Evolutionary conservation across 2,888 invertebrate genomes (phyloP).

Genomic region (Eristalis tenax): DNA sequence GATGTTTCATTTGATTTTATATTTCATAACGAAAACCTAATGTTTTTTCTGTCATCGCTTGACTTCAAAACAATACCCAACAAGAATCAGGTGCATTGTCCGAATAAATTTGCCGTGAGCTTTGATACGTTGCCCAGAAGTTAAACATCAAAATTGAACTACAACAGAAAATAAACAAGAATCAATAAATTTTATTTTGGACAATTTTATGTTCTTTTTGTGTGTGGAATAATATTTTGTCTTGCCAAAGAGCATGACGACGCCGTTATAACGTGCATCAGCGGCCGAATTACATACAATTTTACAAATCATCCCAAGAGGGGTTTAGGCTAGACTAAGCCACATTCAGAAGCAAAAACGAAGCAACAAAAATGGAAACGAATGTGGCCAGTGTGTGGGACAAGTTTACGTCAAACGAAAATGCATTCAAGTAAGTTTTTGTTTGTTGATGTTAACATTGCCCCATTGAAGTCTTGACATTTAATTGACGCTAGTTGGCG

Average conservation of each 20-base stretch:
- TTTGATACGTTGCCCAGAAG: slow-evolving; percentile 4
- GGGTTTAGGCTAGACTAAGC: slow-evolving; percentile 14
- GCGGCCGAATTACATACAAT: neutral
- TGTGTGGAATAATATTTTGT: slow-evolving; percentile 13
- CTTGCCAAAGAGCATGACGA: neutral
- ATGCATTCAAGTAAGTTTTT: slow-evolving; percentile 42
- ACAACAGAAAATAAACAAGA: neutral
- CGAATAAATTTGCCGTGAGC: slow-evolving; percentile 36
- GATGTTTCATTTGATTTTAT: slow-evolving; percentile 31
- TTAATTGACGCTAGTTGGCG: neutral
- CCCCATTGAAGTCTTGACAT: neutral
- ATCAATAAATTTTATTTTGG: slow-evolving; percentile 18
- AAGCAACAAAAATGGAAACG: slow-evolving; percentile 44
- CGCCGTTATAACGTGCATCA: neutral
- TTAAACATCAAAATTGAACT: slow-evolving; percentile 14
- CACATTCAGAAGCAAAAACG: slow-evolving; percentile 31
- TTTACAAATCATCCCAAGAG: slow-evolving; percentile 1
- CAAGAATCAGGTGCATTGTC: slow-evolving; percentile 9
- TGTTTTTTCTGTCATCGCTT: slow-evolving; percentile 23
- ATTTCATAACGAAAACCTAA: slow-evolving; percentile 33
- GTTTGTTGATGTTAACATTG: neutral
- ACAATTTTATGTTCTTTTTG: slow-evolving; percentile 13
- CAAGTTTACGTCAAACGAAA: slow-evolving; percentile 14
- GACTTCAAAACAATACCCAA: slow-evolving; percentile 19
- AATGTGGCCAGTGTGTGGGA: slow-evolving; percentile 29